Evolutionary conservation across 2,888 invertebrate genomes (phyloP).

Genomic region (Tinea trinotella): DNA sequence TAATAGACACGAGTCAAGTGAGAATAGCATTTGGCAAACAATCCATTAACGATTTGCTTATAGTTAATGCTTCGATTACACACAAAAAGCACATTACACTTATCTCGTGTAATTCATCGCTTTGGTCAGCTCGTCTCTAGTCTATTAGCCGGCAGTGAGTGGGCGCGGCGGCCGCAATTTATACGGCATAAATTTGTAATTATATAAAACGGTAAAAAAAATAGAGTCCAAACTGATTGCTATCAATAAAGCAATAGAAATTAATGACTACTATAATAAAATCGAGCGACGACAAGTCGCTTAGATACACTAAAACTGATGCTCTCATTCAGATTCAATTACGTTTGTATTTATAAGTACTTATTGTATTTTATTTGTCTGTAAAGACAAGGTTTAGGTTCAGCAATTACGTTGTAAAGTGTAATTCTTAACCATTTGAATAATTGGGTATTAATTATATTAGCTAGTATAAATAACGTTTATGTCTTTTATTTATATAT

Average conservation of each 20-base stretch:
- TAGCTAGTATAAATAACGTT: too few relatives aligned
- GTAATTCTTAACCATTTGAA: neutral
- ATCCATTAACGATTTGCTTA: constrained; percentile 46
- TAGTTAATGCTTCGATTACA: constrained; percentile 48
- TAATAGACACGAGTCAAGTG: constrained; percentile 13
- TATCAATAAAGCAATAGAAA: constrained; percentile 65
- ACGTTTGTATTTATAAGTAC: neutral
- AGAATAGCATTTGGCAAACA: constrained; percentile 20
- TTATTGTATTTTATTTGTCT: neutral
- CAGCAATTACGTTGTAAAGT: neutral
- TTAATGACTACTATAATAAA: constrained; percentile 60
- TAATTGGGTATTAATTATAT: neutral
- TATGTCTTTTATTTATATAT: too few relatives aligned
- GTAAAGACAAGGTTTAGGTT: neutral
- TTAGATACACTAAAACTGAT: neutral
- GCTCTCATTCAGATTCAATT: neutral
- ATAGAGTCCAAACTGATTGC: constrained; percentile 52
- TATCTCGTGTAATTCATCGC: constrained; percentile 58
- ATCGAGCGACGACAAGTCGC: constrained; percentile 38
- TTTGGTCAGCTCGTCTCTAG: constrained; percentile 42
- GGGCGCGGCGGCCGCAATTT: constrained; percentile 48
- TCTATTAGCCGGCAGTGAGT: constrained; percentile 43
- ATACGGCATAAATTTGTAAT: constrained; percentile 65
- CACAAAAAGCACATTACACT: constrained; percentile 53
- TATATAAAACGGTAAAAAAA: constrained; percentile 65